A percentile compares a stretch with the other conserved stretches of the same genome.
Conservation (phyloP, 2,797 vertebrate genomes). For the Fistularia commersonii region DNA sequence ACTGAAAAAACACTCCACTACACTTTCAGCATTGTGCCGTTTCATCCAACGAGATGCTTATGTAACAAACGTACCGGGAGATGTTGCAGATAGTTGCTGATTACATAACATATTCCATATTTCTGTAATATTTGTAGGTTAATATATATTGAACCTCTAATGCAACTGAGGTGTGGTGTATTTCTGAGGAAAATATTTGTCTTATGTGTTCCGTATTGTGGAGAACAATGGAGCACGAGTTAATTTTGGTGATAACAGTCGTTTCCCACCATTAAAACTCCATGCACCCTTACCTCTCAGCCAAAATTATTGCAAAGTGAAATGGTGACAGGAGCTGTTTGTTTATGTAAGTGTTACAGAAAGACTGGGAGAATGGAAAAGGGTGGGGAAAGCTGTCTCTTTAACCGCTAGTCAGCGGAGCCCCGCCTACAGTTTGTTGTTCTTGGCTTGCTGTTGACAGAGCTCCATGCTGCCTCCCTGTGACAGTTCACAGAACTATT, state of each 20-base stretch:
- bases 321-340: conserved; percentile 47
- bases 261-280: conserved; percentile 15
- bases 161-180: background rate
- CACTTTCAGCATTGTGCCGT: conserved; percentile 35
- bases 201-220: background rate
- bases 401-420: conserved; percentile 59
- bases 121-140: background rate
- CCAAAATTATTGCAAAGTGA: conserved; percentile 17
- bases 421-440: conserved; percentile 69
- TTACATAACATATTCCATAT: conserved; percentile 2
- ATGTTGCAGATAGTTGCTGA: conserved; percentile 10
- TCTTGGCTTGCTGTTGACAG: conserved; percentile 48
- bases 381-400: conserved; percentile 53
- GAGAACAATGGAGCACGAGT: background rate
- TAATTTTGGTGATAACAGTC: background rate
- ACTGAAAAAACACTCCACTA: conserved; percentile 13
- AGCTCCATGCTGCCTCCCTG: conserved; percentile 63
- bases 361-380: conserved; percentile 32
- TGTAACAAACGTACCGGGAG: conserved; percentile 36
- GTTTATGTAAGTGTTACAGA: conserved; percentile 57
- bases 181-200: too few relatives aligned
- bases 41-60: conserved; percentile 44
- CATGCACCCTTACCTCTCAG: conserved; percentile 18
- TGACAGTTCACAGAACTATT: conserved; percentile 40
- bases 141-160: background rate